Percentiles rank a stretch among this genome's conserved stretches.
phyloP scores from a whole-genome alignment of 2,113 vertebrate genomes.

The Ictidomys tridecemlineatus region DNA sequence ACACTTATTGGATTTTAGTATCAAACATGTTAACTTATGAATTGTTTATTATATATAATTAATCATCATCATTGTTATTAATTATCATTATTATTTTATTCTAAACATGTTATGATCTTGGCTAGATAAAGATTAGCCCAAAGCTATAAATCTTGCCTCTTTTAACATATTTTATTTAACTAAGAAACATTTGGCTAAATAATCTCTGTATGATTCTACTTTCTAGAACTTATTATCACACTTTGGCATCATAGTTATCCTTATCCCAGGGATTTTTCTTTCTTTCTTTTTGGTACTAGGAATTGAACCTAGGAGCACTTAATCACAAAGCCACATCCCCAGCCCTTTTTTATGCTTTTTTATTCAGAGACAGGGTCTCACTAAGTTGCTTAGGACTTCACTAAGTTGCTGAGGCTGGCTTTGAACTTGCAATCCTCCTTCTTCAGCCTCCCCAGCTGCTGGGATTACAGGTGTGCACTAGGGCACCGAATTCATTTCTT shows the following conservation, averaged over 20 bases:
- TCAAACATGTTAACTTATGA: not conserved
- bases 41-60: not conserved
- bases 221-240: not conserved
- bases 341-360: too few species aligned
- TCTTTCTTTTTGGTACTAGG: not conserved
- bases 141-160: not conserved
- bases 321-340: too few species aligned
- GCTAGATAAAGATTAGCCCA: not conserved
- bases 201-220: not conserved
- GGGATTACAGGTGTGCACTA: too few species aligned
- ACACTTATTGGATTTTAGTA: constrained; percentile 21
- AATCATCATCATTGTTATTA: not conserved
- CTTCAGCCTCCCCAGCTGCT: too few species aligned
- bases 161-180: not conserved
- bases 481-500: not conserved
- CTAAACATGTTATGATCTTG: not conserved
- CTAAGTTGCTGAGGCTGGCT: too few species aligned
- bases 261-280: not conserved
- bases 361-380: too few species aligned
- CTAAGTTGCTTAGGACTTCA: too few species aligned
- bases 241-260: not conserved
- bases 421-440: too few species aligned
- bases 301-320: too few species aligned
- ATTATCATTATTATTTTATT: not conserved
- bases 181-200: not conserved